Evolutionary conservation across 2,113 vertebrate genomes (phyloP).

Genomic region (Sturnira hondurensis): DNA sequence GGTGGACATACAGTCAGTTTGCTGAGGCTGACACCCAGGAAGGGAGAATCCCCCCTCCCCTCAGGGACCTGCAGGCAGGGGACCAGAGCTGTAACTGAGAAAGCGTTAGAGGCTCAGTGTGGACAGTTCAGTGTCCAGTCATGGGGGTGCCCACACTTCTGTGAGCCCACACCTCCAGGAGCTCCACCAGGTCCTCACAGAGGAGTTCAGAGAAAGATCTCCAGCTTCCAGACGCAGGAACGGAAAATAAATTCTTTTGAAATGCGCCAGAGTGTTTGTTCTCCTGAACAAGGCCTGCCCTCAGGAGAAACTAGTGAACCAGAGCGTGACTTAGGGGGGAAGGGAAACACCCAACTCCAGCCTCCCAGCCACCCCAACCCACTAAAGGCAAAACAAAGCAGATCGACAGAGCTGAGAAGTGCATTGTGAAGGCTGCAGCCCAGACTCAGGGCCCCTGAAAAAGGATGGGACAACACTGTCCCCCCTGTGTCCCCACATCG

Average conservation of each 20-base stretch:
- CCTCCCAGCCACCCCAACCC: no score
- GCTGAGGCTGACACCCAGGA: background rate
- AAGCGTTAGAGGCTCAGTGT: fast-evolving
- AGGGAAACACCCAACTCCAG: background rate
- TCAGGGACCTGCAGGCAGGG: fast-evolving
- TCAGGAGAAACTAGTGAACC: background rate
- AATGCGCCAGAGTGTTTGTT: background rate
- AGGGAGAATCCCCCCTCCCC: background rate
- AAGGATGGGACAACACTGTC: background rate
- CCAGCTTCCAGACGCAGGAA: background rate
- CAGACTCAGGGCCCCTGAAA: background rate
- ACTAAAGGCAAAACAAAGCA: background rate
- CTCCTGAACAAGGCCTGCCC: background rate
- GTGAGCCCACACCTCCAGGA: background rate
- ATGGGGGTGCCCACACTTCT: fast-evolving
- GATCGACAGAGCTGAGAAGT: background rate
- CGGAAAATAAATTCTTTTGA: background rate
- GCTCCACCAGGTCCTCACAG: background rate
- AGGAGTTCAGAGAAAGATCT: no score
- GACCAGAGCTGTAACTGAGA: background rate
- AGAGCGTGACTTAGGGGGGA: background rate
- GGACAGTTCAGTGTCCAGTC: fast-evolving
- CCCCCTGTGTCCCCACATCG: fast-evolving
- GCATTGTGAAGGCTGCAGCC: no score
- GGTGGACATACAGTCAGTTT: background rate